Evolutionary conservation across 2,888 invertebrate genomes (phyloP).

Genomic region (Lycia hirtaria): DNA sequence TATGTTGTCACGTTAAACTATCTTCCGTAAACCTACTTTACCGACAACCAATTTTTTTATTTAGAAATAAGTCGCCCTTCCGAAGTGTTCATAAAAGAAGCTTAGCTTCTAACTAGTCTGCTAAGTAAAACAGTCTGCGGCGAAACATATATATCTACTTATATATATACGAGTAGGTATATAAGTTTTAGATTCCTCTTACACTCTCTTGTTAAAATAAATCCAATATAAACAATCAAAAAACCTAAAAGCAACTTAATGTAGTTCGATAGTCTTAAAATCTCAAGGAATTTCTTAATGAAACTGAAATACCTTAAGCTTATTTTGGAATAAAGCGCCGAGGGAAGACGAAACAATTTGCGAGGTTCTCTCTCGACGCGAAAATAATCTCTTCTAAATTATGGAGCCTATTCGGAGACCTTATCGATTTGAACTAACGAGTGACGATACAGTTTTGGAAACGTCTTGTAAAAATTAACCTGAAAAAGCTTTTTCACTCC

Average conservation of each 20-base stretch:
- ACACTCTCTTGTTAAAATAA: no score
- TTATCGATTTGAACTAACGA: conserved; percentile 19
- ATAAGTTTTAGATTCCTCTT: no score
- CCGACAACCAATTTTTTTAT: no score
- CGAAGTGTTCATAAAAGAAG: no score
- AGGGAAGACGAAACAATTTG: conserved; percentile 29
- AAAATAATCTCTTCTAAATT: conserved; percentile 31
- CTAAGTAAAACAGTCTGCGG: no score
- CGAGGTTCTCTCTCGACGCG: conserved; percentile 23
- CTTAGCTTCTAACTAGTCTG: no score
- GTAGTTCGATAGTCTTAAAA: conserved; percentile 8
- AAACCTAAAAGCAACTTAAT: not conserved
- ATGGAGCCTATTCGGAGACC: conserved; percentile 16
- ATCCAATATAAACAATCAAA: not conserved
- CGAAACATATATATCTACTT: no score
- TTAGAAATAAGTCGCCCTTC: no score
- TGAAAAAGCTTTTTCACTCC: conserved; percentile 20
- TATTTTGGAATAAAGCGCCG: conserved; percentile 27
- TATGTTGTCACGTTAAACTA: no score
- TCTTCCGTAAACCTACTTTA: no score
- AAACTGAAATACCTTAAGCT: conserved; percentile 27
- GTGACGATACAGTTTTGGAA: conserved; percentile 20
- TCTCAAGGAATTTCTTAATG: conserved; percentile 24
- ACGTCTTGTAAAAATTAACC: conserved; percentile 18
- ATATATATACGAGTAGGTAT: no score